Evolutionary conservation across 2,113 vertebrate genomes (phyloP).

Genomic region (Oenanthe oenanthe): DNA sequence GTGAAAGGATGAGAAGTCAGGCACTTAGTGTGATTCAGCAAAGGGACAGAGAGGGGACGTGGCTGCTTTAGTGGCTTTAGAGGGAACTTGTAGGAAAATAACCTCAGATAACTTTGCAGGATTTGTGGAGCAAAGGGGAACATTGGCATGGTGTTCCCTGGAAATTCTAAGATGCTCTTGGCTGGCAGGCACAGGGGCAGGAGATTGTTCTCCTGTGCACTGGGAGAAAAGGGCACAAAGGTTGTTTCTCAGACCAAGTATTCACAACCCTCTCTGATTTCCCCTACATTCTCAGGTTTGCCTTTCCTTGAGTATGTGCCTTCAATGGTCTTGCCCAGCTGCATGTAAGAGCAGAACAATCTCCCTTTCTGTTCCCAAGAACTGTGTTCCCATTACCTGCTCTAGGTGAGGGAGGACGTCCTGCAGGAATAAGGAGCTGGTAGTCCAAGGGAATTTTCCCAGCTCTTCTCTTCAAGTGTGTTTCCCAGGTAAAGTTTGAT

Average conservation of each 20-base stretch:
- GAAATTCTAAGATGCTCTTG: not conserved
- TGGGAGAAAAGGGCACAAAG: not conserved
- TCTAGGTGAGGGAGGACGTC: not conserved
- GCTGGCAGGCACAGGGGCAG: not conserved
- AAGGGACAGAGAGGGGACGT: not conserved
- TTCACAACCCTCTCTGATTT: not conserved
- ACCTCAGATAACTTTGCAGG: not conserved
- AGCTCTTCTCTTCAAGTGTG: not conserved
- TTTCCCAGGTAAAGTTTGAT: not conserved
- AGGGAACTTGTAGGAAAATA: not conserved
- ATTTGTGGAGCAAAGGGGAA: not conserved
- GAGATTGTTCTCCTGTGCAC: not conserved
- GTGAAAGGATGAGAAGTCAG: not conserved
- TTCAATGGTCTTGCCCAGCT: not conserved
- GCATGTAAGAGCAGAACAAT: not conserved
- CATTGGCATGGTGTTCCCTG: not conserved
- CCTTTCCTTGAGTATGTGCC: rapidly evolving
- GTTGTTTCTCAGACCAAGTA: not conserved
- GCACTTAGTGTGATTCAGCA: not conserved
- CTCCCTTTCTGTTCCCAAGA: not conserved
- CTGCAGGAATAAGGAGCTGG: not conserved
- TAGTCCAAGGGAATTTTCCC: not conserved
- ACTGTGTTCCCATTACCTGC: not conserved
- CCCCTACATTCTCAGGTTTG: not conserved
- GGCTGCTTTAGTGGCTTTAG: not conserved